Evolutionary conservation across 2,888 invertebrate genomes (phyloP), one percentile per base, ranked within the genome.

Genomic region (Quadroppia sp.): DNA sequence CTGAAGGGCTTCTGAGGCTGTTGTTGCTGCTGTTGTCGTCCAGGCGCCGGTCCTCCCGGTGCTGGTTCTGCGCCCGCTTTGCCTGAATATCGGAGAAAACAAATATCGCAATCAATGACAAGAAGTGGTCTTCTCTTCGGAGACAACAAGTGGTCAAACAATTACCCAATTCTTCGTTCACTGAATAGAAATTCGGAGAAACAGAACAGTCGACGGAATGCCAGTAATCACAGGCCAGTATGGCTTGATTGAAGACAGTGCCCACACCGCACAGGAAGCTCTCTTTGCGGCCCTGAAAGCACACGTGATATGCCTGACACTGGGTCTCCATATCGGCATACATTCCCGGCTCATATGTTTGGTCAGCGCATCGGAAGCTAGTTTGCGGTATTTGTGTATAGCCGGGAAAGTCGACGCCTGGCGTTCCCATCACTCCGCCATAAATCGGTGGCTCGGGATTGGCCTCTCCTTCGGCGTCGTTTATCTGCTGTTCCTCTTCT

Each of bases 311-410:
- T 15, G 77, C 79, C 71, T 77, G 76, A 70, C 78, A 78, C 17
- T 67, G 74, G 77, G 92, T 89, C 82, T 92, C 92, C 0, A 90
- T 88, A 80, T 92, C 91, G n/a, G 92, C 92, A 81, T 92, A 92
- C 88, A 92, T 92, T 78, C 92, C 92, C 1, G 92, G 92, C 67
- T 77, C 76, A 25, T 88, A 88, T 0, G 92, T 91, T 50, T 92
- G 91, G 78, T 88, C 86, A 70, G 87, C 85, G 80, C 92, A 92
- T 2, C 89, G 88, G 83, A 92, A 92, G 78, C 87, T 86, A 23
- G 92, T 92, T 40, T 88, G 86, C 0, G 92, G 92, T 1, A 91
- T 75, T 40, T 75, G 71, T 67, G 70, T 72, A 15, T 74, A 72
- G 36, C 73, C 75, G 25, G 77, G 77, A 71, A 77, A 77, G 48